These are phyloP conservation scores for Hipposideros larvatus DNA, from an alignment of 2,797 vertebrate genomes.

Conservation along the genomic window DNA sequence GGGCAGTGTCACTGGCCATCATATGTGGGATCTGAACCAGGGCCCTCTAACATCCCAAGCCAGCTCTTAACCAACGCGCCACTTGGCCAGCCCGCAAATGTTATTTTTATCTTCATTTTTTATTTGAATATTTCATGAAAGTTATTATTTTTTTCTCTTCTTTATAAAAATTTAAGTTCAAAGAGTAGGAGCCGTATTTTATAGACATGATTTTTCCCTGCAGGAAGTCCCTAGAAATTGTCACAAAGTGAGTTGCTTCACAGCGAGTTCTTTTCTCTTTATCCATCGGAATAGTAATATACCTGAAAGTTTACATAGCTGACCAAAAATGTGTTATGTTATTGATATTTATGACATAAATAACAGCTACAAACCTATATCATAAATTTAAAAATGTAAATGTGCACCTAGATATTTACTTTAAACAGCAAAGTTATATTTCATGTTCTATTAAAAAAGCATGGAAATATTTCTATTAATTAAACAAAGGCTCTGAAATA, in stretches of 20 bases:
- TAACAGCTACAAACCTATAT: not conserved
- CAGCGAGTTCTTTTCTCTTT: conserved; percentile 24
- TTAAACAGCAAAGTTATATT: conserved; percentile 66
- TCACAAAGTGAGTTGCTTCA: conserved; percentile 15
- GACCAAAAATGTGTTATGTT: conserved; percentile 37
- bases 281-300: not conserved
- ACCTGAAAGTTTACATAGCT: not conserved
- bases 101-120: conserved; percentile 12
- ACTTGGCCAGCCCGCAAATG: not conserved
- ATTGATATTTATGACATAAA: conserved; percentile 41
- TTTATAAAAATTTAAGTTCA: conserved; percentile 37
- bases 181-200: conserved; percentile 13
- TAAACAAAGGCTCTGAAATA: conserved; percentile 37
- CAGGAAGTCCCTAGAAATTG: conserved; percentile 35
- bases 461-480: conserved; percentile 67
- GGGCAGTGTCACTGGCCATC: no score
- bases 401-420: not conserved
- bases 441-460: not conserved
- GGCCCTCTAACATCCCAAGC: no score
- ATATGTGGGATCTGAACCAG: no score
- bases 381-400: conserved; percentile 59
- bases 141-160: no score
- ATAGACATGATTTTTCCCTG: conserved; percentile 7
- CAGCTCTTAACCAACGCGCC: no score
- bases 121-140: not conserved